Evolutionary conservation across 2,113 vertebrate genomes (phyloP).

Genomic region (Guaruba guarouba): DNA sequence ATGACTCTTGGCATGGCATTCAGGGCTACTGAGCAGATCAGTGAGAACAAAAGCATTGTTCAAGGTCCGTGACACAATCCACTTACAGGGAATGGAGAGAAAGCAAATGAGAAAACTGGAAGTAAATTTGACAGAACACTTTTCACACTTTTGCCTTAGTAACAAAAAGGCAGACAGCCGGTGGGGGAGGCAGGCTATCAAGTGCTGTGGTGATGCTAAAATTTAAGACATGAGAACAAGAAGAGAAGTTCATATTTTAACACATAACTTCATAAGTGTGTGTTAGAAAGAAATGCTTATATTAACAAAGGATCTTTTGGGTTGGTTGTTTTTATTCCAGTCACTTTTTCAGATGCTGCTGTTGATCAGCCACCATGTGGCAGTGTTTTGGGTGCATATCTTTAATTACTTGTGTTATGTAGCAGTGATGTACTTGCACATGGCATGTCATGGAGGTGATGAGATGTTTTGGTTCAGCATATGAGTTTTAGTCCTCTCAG

Average conservation of each 20-base stretch:
- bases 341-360: not conserved
- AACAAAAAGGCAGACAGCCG: not conserved
- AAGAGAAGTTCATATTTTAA: not conserved
- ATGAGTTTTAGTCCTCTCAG: not conserved
- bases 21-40: not conserved
- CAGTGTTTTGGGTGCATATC: not conserved
- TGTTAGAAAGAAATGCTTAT: not conserved
- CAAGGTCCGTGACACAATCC: not conserved
- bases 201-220: not conserved
- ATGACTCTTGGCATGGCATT: not conserved
- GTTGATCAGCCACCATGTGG: not conserved
- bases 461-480: not conserved
- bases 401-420: not conserved
- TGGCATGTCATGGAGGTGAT: not conserved
- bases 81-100: not conserved
- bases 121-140: not conserved
- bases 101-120: not conserved
- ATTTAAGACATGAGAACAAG: not conserved
- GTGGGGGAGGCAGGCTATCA: not conserved
- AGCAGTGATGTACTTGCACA: not conserved
- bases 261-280: not conserved
- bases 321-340: not conserved
- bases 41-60: not conserved
- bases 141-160: not conserved
- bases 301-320: not conserved